Conservation (phyloP, 2,888 invertebrate genomes). For the Cryptus viduatorius region DNA sequence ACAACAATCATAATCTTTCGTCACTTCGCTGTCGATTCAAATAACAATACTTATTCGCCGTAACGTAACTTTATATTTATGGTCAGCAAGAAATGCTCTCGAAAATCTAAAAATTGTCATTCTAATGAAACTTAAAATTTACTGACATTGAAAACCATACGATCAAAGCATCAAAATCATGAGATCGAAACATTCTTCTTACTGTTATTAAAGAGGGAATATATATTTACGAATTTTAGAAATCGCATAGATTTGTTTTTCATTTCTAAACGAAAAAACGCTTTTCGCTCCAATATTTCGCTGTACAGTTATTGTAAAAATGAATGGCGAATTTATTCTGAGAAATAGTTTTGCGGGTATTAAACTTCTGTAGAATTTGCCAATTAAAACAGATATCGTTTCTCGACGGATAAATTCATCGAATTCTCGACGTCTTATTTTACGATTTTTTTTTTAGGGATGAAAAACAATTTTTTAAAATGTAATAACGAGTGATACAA, state of each 20-base stretch:
- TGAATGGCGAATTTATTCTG: too few species aligned
- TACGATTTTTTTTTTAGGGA: too few species aligned
- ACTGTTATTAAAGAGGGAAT: background rate
- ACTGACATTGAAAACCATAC: slow-evolving; percentile 13
- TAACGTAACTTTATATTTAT: slow-evolving; percentile 19
- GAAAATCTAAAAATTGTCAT: slow-evolving; percentile 29
- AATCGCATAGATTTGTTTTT: background rate
- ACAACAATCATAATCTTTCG: slow-evolving; percentile 79
- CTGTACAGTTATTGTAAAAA: too few species aligned
- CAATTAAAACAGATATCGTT: background rate
- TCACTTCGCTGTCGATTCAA: slow-evolving; percentile 61
- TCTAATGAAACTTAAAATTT: slow-evolving; percentile 6
- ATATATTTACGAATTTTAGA: background rate
- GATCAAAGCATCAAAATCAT: slow-evolving; percentile 14
- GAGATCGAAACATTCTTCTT: slow-evolving; percentile 13
- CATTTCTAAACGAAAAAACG: too few species aligned
- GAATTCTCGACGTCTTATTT: background rate
- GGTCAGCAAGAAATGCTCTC: slow-evolving; percentile 4
- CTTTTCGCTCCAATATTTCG: too few species aligned
- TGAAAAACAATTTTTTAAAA: too few species aligned
- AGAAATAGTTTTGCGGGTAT: too few species aligned
- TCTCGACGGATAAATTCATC: background rate
- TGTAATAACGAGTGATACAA: too few species aligned
- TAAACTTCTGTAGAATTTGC: too few species aligned
- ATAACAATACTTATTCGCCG: slow-evolving; percentile 25